phyloP scores from a whole-genome alignment of 2,797 vertebrate genomes.

The Ctenopoma multispine region DNA sequence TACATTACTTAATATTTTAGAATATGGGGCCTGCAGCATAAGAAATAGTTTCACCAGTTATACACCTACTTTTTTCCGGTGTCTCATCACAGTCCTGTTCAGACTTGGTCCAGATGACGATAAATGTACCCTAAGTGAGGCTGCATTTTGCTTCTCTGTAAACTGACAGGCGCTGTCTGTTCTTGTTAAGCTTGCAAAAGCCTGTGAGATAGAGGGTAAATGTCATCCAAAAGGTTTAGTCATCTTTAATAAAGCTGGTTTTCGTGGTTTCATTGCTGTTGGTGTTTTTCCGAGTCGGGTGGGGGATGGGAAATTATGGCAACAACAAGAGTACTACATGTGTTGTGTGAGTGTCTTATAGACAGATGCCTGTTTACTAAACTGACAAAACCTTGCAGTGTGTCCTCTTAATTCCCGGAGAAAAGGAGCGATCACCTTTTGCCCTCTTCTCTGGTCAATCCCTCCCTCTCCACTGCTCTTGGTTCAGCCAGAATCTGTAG shows the following conservation, averaged over 20 bases:
- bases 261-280: constrained; percentile 36
- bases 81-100: constrained; percentile 33
- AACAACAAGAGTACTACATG: constrained; percentile 6
- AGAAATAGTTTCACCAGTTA: background rate
- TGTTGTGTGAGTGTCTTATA: constrained; percentile 19
- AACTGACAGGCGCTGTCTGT: constrained; percentile 32
- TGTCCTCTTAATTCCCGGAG: constrained; percentile 3
- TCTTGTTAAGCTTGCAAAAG: constrained; percentile 28
- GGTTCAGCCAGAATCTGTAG: background rate
- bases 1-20: constrained; percentile 9
- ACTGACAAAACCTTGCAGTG: constrained; percentile 8
- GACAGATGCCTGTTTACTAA: constrained; percentile 43
- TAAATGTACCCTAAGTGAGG: constrained; percentile 19
- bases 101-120: constrained; percentile 27
- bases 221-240: constrained; percentile 24
- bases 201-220: constrained; percentile 21
- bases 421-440: background rate
- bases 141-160: constrained; percentile 6
- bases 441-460: background rate
- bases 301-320: background rate
- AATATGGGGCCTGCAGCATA: background rate
- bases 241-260: constrained; percentile 43
- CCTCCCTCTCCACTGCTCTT: background rate
- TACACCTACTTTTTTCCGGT: constrained; percentile 2
- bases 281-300: constrained; percentile 34